Evolutionary conservation across 1,140 invertebrate genomes (phyloP).

Genomic region (Drosophila nannoptera): DNA sequence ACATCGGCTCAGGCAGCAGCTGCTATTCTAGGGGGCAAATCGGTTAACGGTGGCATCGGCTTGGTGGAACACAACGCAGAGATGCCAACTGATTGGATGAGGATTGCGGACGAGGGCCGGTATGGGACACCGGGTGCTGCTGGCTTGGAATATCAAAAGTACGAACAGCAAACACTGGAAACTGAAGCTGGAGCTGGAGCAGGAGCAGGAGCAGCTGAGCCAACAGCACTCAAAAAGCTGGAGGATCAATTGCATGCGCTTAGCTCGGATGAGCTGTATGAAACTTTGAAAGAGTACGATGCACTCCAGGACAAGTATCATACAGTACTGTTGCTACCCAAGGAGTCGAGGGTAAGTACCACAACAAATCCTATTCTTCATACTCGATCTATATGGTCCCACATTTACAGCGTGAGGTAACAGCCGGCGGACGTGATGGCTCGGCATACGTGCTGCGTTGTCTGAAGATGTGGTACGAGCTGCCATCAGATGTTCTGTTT

Average conservation of each 20-base stretch:
- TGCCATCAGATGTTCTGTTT: slow-evolving; percentile 88
- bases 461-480: slow-evolving; percentile 90
- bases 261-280: slow-evolving; percentile 80
- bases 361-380: background rate
- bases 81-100: slow-evolving; percentile 79
- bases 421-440: slow-evolving; percentile 86
- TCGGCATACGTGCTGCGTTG: slow-evolving; percentile 88
- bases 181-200: slow-evolving; percentile 41
- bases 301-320: slow-evolving; percentile 85
- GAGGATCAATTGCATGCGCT: slow-evolving; percentile 67
- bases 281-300: slow-evolving; percentile 84
- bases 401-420: slow-evolving; percentile 83
- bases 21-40: slow-evolving; percentile 40
- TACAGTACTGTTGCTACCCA: slow-evolving; percentile 83
- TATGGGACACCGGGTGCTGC: slow-evolving; percentile 79
- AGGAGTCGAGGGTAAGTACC: slow-evolving; percentile 80
- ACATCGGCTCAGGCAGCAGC: slow-evolving; percentile 73
- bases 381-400: background rate
- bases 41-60: slow-evolving; percentile 44
- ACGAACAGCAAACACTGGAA: slow-evolving; percentile 67
- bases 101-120: slow-evolving; percentile 78
- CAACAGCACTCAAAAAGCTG: slow-evolving; percentile 52
- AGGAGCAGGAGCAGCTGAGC: slow-evolving; percentile 44
- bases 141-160: slow-evolving; percentile 79
- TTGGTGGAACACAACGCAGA: slow-evolving; percentile 56